Evolutionary conservation across 2,888 invertebrate genomes (phyloP).

Genomic region (Limnephilus auricula): DNA sequence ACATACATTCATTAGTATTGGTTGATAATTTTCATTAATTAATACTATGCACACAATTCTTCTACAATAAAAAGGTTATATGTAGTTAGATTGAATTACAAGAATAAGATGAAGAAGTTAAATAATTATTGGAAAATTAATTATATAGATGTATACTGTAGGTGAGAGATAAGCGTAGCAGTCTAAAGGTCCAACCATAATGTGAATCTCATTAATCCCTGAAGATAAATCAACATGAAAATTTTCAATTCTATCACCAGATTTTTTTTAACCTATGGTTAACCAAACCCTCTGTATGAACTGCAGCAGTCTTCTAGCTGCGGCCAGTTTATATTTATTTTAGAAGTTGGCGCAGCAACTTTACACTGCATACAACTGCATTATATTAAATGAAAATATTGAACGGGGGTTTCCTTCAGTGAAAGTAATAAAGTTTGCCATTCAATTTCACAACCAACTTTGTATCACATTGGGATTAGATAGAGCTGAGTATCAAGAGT

Average conservation of each 20-base stretch:
- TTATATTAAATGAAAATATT: conserved; percentile 42
- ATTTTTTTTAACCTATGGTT: not conserved
- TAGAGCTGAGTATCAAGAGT: not conserved
- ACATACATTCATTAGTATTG: no score
- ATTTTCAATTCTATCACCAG: not conserved
- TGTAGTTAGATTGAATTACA: no score
- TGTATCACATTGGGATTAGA: not conserved
- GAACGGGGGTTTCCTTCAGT: not conserved
- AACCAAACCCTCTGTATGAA: not conserved
- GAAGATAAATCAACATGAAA: no score
- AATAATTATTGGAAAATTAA: no score
- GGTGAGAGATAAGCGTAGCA: no score
- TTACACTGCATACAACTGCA: conserved; percentile 36
- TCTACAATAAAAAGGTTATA: no score
- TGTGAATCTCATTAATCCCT: no score
- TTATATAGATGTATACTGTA: no score
- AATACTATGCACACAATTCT: no score
- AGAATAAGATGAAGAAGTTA: no score
- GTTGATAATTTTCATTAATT: no score
- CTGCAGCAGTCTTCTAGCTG: not conserved
- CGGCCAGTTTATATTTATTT: not conserved
- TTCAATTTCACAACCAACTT: conserved; percentile 3
- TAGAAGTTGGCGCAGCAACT: conserved; percentile 16
- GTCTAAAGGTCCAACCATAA: no score
- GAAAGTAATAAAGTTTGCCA: not conserved